Base-by-base conservation (phyloP, 2,797 vertebrate genomes). In the Lutjanus argentimaculatus region DNA sequence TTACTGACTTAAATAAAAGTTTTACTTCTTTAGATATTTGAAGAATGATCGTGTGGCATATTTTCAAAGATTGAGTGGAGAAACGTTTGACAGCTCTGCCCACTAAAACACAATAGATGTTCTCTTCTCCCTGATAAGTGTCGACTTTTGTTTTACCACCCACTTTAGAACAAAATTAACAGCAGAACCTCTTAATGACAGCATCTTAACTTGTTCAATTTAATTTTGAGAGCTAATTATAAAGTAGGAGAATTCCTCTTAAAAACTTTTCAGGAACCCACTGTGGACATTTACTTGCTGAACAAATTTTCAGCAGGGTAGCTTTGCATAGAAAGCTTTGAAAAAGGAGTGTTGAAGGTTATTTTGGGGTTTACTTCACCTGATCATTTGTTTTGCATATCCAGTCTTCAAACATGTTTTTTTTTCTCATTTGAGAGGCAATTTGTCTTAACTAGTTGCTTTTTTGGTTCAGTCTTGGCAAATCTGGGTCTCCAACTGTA, bases 81-180 rank as follows among this genome's bases (percentile, higher is more conserved):
- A 58, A 63, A 30, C 7, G 21, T 58, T 62, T 79, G 75, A 85
- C 83, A 80, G 81, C 51, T 85, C 80, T 67, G 63, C 78, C 78
- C 61, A 72, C 84, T 43, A 56, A 51, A 53, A 43, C 14, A 69
- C 46, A 82, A 75, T 43, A 62, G 59, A 73, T 77, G 67, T 53
- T 67, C 53, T 80, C 16, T 75, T 82, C 14, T 72, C 30, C 22
- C 53, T 71, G 64, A 73, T 45, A 53, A 14, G 67, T 57, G 58
- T 6, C 58, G 21, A 56, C 10, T 25, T 57, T 75, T 75, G 61
- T 79, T 82, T 72, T 64, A 52, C 51, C 78, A 16, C 83, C 83
- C 79, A 75, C 82, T 42, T 55, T 25, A 22, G 0, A 75, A 79
- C 13, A 82, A 65, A 66, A 65, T n/a, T 51, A 42, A 43, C 42